Evolutionary conservation across 2,797 vertebrate genomes (phyloP), one percentile per base, ranked within the genome.

Genomic region (Miichthys miiuy): DNA sequence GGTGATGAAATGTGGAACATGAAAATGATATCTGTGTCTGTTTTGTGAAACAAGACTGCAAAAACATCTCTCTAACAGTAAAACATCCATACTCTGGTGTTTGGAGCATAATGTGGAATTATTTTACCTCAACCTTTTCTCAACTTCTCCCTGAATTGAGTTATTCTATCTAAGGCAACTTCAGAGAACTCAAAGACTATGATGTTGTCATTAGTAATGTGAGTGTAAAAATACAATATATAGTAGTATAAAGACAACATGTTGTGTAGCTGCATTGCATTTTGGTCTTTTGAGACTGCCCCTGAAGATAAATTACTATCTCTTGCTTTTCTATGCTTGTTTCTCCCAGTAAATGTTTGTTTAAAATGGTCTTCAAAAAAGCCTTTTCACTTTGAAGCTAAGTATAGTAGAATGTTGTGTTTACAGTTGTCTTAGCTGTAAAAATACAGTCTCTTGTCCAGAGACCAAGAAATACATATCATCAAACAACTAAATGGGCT

Each of bases 401-500:
- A 61, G 41, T 25, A 10, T 27, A 16, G 34, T 38, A 38, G 34
- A 62, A 52, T 6, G 2, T 46, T 51, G 27, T 75, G 65, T 75
- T 69, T 60, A 72, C 67, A 63, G 65, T 64, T 68, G 55, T 69
- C 68, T 54, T 46, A 21, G 41, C 71, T 47, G 56, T 71, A 58
- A 77, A 38, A 80, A 75, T 66, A 44, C 52, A 54, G 38, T 50
- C 50, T 77, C 20, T 69, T 74, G 72, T 70, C 38, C n/a, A 11
- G 7, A 68, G 48, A 69, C 50, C 6, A 20, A 65, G 34, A 70
- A 66, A 58, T 65, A 38, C 60, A 25, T 57, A 77, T 75, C 42
- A 78, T 74, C 63, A 80, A 86, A 81, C 61, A 79, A 64, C 27
- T 70, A 63, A 83, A 82, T 66, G 9, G 67, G 50, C 41, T 70